phyloP scores from a whole-genome alignment of 2,797 vertebrate genomes.

The Vultur gryphus region DNA sequence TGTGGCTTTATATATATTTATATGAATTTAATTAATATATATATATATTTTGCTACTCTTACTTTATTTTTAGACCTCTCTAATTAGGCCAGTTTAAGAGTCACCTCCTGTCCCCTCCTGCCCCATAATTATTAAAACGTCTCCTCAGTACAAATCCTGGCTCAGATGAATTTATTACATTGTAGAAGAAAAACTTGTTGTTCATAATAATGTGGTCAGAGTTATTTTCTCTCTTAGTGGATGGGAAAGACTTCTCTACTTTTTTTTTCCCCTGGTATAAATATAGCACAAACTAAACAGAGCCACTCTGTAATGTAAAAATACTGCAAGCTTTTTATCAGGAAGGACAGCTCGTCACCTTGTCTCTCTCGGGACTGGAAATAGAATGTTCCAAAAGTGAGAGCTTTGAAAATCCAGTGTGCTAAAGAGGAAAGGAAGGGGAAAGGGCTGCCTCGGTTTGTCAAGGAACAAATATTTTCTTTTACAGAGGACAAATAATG shows the following conservation, averaged over 20 bases:
- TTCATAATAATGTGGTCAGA: conserved; percentile 43
- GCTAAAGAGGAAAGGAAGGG: conserved; percentile 53
- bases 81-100: conserved; percentile 48
- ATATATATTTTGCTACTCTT: neutral
- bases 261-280: neutral
- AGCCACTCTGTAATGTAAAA: conserved; percentile 66
- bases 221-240: conserved; percentile 60
- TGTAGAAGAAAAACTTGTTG: conserved; percentile 44
- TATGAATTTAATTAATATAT: neutral
- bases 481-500: conserved; percentile 47
- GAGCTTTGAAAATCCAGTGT: conserved; percentile 43
- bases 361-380: conserved; percentile 50
- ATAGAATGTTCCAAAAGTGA: conserved; percentile 61
- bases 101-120: conserved; percentile 23
- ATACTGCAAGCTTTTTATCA: conserved; percentile 65
- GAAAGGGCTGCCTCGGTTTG: conserved; percentile 30
- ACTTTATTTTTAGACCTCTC: conserved; percentile 56
- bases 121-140: conserved; percentile 34
- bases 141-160: conserved; percentile 36
- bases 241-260: conserved; percentile 55
- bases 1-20: neutral
- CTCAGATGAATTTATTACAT: conserved; percentile 38
- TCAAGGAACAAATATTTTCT: conserved; percentile 63
- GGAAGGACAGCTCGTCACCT: conserved; percentile 53
- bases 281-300: conserved; percentile 67